phyloP scores from a whole-genome alignment of 2,797 vertebrate genomes.

The Hyperoplus immaculatus region DNA sequence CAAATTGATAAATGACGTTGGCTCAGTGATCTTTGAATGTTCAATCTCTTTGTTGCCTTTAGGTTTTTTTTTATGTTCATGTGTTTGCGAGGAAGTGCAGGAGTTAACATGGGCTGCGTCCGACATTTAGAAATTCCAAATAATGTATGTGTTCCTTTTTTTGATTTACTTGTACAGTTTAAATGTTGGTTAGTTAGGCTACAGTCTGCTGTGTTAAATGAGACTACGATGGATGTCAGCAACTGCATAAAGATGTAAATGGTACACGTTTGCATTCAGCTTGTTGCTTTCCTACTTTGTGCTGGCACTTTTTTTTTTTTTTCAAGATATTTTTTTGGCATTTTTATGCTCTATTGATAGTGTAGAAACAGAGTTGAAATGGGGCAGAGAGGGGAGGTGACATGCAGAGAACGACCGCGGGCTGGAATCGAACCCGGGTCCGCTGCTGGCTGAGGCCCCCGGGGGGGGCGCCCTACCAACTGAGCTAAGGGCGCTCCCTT shows the following conservation, averaged over 20 bases:
- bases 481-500: too few species aligned
- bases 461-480: too few species aligned
- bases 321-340: too few species aligned
- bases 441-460: too few species aligned
- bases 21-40: constrained; percentile 32
- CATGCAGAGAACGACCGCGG: too few species aligned
- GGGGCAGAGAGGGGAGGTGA: too few species aligned
- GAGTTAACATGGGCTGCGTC: neutral
- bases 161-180: constrained; percentile 43
- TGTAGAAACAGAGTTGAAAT: too few species aligned
- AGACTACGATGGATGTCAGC: neutral
- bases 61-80: neutral
- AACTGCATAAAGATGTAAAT: constrained; percentile 13
- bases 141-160: constrained; percentile 19
- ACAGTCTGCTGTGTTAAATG: neutral
- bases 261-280: neutral
- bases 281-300: constrained; percentile 7
- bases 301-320: neutral
- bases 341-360: too few species aligned
- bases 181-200: neutral
- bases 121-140: constrained; percentile 1
- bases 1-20: neutral
- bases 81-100: neutral
- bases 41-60: constrained; percentile 35
- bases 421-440: too few species aligned